Conservation (phyloP, 2,113 vertebrate genomes). For the Notothenia rossii region DNA sequence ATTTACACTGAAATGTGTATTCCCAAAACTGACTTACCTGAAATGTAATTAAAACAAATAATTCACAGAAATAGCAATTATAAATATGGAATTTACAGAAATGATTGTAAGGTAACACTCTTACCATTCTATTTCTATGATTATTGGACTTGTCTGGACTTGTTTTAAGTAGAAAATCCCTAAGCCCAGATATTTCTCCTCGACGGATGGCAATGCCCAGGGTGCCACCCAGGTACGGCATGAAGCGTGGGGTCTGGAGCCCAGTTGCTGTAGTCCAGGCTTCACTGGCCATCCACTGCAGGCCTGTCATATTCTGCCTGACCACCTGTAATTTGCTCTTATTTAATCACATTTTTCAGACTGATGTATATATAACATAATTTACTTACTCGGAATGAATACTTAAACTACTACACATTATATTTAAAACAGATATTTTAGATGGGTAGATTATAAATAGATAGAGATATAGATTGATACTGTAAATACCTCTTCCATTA, state of each 20-base stretch:
- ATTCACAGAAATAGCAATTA: neutral
- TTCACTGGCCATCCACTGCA: conserved; percentile 83
- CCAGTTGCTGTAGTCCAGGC: conserved; percentile 74
- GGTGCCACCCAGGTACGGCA: conserved; percentile 76
- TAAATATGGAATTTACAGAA: neutral
- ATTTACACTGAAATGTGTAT: conserved; percentile 75
- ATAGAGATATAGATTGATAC: no score
- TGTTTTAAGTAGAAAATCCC: conserved; percentile 67
- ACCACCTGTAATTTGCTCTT: conserved; percentile 45
- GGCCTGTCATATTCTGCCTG: conserved; percentile 69
- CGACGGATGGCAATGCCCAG: conserved; percentile 80
- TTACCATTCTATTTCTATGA: conserved; percentile 67
- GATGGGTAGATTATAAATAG: no score
- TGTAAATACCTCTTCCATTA: no score
- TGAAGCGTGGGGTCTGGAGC: conserved; percentile 59
- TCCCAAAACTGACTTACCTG: conserved; percentile 78
- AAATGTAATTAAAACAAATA: conserved; percentile 9
- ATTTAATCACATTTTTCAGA: neutral
- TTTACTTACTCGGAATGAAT: no score
- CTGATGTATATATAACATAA: no score
- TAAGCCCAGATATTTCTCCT: conserved; percentile 76
- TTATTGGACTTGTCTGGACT: conserved; percentile 44
- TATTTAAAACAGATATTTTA: no score
- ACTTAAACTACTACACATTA: no score
- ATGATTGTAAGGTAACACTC: neutral